These are phyloP conservation scores for Megathymus violae DNA, from an alignment of 1,140 invertebrate genomes.

Conservation along the genomic window DNA sequence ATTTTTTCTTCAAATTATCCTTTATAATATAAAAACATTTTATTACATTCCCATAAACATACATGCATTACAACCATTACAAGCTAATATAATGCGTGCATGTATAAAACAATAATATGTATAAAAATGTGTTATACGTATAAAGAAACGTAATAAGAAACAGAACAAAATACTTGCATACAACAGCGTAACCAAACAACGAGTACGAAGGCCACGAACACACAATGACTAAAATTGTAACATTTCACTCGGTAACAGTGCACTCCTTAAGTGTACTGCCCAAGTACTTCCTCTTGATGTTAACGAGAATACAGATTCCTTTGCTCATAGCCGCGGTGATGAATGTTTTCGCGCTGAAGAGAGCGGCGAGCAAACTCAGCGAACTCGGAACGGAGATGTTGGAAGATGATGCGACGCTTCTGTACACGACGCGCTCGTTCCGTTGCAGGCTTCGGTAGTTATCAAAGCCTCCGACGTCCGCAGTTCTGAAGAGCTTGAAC, in stretches of 20 bases:
- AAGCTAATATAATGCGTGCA: no score
- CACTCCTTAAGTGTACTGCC: conserved; percentile 48
- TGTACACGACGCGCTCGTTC: conserved; percentile 59
- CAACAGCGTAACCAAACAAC: no score
- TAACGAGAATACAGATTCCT: conserved; percentile 51
- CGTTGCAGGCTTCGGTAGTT: conserved; percentile 69
- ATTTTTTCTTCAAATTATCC: no score
- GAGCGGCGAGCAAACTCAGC: conserved; percentile 43
- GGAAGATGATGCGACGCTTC: conserved; percentile 53
- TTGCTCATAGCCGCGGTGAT: conserved; percentile 49
- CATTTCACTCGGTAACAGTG: conserved; percentile 3
- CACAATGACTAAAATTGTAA: neutral
- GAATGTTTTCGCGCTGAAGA: conserved; percentile 48
- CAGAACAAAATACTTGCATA: no score
- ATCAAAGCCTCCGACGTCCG: conserved; percentile 59
- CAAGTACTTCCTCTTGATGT: conserved; percentile 59
- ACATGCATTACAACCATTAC: no score
- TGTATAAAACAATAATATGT: no score
- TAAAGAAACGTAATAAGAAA: no score
- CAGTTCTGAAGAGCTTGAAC: conserved; percentile 64
- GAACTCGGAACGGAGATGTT: conserved; percentile 40
- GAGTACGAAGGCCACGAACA: no score
- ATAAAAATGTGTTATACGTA: no score
- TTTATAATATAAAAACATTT: no score
- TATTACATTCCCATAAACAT: no score